Evolutionary conservation across 1,140 invertebrate species (phyloP), one percentile per base, ranked within the genome.

Genomic region (Acromyrmex heyeri): DNA sequence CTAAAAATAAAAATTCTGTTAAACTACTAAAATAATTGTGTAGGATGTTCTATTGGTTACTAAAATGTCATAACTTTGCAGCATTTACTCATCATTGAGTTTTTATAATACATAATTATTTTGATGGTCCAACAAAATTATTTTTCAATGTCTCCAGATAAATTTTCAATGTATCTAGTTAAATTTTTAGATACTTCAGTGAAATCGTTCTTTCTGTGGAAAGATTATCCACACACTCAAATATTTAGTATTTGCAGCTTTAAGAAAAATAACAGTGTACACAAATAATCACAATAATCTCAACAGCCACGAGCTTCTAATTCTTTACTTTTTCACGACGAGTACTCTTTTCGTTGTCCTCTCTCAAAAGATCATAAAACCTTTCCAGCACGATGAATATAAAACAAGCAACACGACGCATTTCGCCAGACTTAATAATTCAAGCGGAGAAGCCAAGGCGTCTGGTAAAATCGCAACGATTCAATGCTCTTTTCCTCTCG

Each of bases 391-490:
- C 55, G 55, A 61, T 73, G 70, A 82, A 72, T 73, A 61, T 73
- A 48, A 73, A 75, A 73, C 67, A 48, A 72, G 53, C 53, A 21
- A 24, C 34, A 61, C 53, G 38, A 73, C 38, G 38, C 38, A 16
- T 83, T 61, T 57, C 69, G 55, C 24, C n/a, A 14, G 24, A 83
- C 38, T 83, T 83, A 73, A 83, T 83, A 83, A 83, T 83, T 83
- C 55, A 83, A 64, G 5, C 55, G 69, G 38, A 38, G 79, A 48
- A 82, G 38, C 55, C 57, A 55, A 75, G 79, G 79, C 38, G 55
- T 73, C 69, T 73, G 38, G 79, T 14, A 57, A 73, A 73, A 73
- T 75, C 55, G 38, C 79, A 75, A 83, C 79, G 38, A 83, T 83
- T 75, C 69, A 75, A 75, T 75, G 24, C 48, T 34, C n/a, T 55